Evolutionary conservation across 1,140 invertebrate genomes (phyloP), one percentile per base, ranked within the genome.

Genomic region (Globodera ellingtonae): DNA sequence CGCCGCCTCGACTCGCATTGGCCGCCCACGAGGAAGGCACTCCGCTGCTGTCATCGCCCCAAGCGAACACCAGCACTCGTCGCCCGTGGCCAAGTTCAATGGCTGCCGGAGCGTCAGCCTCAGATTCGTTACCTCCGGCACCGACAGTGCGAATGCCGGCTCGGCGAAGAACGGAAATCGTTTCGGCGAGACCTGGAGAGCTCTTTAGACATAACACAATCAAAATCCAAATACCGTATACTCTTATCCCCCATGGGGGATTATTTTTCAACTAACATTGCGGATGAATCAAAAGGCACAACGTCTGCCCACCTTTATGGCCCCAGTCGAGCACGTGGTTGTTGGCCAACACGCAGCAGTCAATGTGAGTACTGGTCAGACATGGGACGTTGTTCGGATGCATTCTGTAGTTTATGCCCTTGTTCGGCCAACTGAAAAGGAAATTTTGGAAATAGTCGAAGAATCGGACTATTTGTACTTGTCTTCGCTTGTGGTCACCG

Each of bases 271-370:
- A 24, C 24, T 35, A 35, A 35, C 35, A 35, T 35, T 35, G 35
- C 35, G 35, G 18, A 62, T 18, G 1, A 15, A 18, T 13, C 6
- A 62, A 62, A 62, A 4, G 56, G 13, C 56, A 62, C 15, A 15
- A 62, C 10, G 0, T 6, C 13, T 18, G 56, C 56, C 52, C 46
- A 70, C 67, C 73, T 75, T 75, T 50, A n/a, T 62, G 56, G 73
- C 73, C 73, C 73, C 73, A 75, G 73, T 75, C 73, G 35, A 75
- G 73, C 73, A 75, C 73, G 73, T 75, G 73, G 73, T 75, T 75
- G 6, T 75, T 75, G 9, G 73, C 73, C 56, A 75, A 48, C 35
- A 75, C 73, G 44, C 73, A 75, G 73, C 73, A 75, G 24, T 75
- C 73, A 35, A 75, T 69, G 73, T n/a, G 9, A 44, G 73, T 24